phyloP scores from a whole-genome alignment of 2,888 invertebrate species.

The Eustalomyia histrio region DNA sequence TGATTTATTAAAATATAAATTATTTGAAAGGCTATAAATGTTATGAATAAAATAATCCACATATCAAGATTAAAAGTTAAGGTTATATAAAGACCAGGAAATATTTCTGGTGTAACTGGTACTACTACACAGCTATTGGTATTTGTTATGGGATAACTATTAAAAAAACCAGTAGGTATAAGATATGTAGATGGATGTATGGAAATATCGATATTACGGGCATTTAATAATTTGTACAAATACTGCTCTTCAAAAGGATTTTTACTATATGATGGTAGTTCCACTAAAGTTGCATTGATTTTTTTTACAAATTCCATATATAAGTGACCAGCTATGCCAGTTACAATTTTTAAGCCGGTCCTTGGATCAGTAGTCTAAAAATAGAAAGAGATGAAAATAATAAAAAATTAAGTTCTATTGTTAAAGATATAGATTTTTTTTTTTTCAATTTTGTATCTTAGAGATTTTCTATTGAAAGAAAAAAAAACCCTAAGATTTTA shows the following conservation, averaged over 20 bases:
- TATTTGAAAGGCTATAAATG: slow-evolving; percentile 59
- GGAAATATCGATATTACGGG: slow-evolving; percentile 62
- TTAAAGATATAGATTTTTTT: too few species aligned
- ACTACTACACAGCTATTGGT: slow-evolving; percentile 67
- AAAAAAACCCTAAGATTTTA: too few species aligned
- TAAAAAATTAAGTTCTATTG: too few species aligned
- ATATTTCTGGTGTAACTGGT: slow-evolving; percentile 67
- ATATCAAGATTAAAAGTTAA: slow-evolving; percentile 60
- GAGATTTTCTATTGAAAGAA: too few species aligned
- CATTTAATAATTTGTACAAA: slow-evolving; percentile 40
- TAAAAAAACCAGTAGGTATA: slow-evolving; percentile 47
- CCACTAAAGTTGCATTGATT: slow-evolving; percentile 69
- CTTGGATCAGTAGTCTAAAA: slow-evolving; percentile 26
- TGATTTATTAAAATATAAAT: slow-evolving; percentile 59
- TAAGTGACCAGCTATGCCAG: slow-evolving; percentile 64
- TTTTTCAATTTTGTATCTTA: too few species aligned
- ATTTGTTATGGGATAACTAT: slow-evolving; percentile 68
- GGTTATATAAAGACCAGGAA: slow-evolving; percentile 64
- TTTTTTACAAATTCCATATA: slow-evolving; percentile 64
- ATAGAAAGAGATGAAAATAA: background rate
- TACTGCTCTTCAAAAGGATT: background rate
- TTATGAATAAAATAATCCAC: slow-evolving; percentile 57
- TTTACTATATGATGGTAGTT: slow-evolving; percentile 8
- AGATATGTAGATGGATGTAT: slow-evolving; percentile 65
- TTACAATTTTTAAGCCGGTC: slow-evolving; percentile 42